Evolutionary conservation across 2,888 invertebrate genomes (phyloP).

Genomic region (Rhagium mordax): DNA sequence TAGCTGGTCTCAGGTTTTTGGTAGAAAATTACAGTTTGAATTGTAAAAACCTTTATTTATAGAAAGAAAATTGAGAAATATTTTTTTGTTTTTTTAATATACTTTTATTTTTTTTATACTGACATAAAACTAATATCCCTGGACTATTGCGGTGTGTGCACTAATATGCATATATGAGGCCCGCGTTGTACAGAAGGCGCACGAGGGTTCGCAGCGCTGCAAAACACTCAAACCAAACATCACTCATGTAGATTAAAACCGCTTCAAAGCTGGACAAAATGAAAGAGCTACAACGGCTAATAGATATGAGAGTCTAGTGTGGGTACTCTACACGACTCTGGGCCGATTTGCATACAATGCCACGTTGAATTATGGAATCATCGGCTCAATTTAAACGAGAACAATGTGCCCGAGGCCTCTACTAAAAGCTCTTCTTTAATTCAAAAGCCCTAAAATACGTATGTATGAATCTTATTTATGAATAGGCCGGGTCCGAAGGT

Average conservation of each 20-base stretch:
- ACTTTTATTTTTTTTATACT: too few relatives aligned
- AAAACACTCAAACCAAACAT: slow-evolving; percentile 32
- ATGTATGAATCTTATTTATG: slow-evolving; percentile 15
- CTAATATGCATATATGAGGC: not conserved
- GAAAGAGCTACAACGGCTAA: slow-evolving; percentile 40
- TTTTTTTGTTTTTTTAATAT: too few relatives aligned
- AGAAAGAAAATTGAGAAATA: too few relatives aligned
- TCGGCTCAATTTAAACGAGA: slow-evolving; percentile 46
- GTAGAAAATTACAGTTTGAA: too few relatives aligned
- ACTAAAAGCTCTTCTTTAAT: slow-evolving; percentile 25
- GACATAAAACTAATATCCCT: too few relatives aligned
- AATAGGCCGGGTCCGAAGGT: not conserved
- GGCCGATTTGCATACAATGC: slow-evolving; percentile 50
- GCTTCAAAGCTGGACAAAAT: slow-evolving; percentile 41
- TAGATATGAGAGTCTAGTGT: slow-evolving; percentile 38
- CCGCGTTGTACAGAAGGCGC: not conserved
- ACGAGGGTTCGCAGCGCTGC: not conserved
- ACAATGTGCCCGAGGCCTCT: slow-evolving; percentile 39
- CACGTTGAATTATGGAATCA: slow-evolving; percentile 47
- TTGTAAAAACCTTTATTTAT: too few relatives aligned
- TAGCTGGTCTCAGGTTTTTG: too few relatives aligned
- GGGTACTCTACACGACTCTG: slow-evolving; percentile 34
- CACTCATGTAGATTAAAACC: slow-evolving; percentile 43
- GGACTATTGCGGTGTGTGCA: too few relatives aligned
- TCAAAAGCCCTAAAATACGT: not conserved